Percentiles rank a stretch among this genome's conserved stretches.
phyloP scores from a whole-genome alignment of 1,140 invertebrate species.

The Drosophila lacertosa region DNA sequence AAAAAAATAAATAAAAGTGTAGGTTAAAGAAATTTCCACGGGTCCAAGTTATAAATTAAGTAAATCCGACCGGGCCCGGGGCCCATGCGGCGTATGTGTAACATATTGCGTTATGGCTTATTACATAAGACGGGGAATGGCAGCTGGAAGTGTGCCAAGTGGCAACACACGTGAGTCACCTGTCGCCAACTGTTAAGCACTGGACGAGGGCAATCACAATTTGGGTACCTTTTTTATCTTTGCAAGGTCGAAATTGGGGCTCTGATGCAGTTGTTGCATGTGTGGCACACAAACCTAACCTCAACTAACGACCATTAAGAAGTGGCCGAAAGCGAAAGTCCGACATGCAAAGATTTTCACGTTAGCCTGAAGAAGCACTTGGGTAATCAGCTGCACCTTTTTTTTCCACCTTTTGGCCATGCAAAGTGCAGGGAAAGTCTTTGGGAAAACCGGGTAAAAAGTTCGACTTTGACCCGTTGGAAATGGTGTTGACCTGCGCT shows the following conservation, averaged over 20 bases:
- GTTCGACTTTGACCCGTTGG: slow-evolving; percentile 79
- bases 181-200: slow-evolving; percentile 34
- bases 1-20: not conserved
- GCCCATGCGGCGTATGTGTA: slow-evolving; percentile 73
- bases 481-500: slow-evolving; percentile 40
- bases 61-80: slow-evolving; percentile 26
- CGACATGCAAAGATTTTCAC: slow-evolving; percentile 70
- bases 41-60: slow-evolving; percentile 72
- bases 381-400: slow-evolving; percentile 66
- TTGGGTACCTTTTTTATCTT: slow-evolving; percentile 31
- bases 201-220: slow-evolving; percentile 19
- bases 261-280: slow-evolving; percentile 79
- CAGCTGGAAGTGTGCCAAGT: slow-evolving; percentile 30
- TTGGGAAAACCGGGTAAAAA: not conserved
- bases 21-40: slow-evolving; percentile 22
- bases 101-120: slow-evolving; percentile 69
- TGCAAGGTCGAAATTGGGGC: slow-evolving; percentile 1
- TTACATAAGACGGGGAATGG: slow-evolving; percentile 64
- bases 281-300: slow-evolving; percentile 45
- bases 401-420: slow-evolving; percentile 35
- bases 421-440: slow-evolving; percentile 47
- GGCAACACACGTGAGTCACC: slow-evolving; percentile 19
- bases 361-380: slow-evolving; percentile 16
- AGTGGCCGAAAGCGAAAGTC: slow-evolving; percentile 71
- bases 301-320: slow-evolving; percentile 69